Conservation (phyloP, 1,140 invertebrate species). For the Tribolium madens region DNA sequence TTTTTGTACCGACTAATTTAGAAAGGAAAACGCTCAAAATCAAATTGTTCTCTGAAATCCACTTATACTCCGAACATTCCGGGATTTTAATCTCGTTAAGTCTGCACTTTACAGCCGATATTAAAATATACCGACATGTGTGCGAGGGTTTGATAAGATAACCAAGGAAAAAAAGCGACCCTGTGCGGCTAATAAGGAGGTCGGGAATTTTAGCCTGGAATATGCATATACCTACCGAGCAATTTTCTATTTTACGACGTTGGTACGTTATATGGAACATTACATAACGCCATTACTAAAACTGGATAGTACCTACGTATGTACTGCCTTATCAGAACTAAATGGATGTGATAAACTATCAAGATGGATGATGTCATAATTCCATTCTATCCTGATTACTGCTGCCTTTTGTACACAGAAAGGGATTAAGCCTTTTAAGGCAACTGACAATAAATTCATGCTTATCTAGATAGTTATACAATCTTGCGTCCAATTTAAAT, state of each 20-base stretch:
- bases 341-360: conserved; percentile 10
- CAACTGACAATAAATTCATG: neutral
- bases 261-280: neutral
- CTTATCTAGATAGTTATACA: neutral
- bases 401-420: neutral
- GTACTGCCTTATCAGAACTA: neutral
- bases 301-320: neutral
- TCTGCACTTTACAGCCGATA: conserved; percentile 18
- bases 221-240: neutral
- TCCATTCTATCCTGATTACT: conserved; percentile 1
- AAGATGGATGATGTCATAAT: conserved; percentile 13
- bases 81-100: conserved; percentile 43
- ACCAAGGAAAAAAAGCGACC: conserved; percentile 5
- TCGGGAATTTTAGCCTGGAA: neutral
- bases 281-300: neutral
- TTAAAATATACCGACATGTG: conserved; percentile 30
- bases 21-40: conserved; percentile 34
- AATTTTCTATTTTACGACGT: neutral
- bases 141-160: conserved; percentile 18
- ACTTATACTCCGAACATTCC: conserved; percentile 32
- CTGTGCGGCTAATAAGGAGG: neutral
- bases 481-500: neutral
- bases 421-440: neutral
- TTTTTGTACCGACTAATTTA: conserved; percentile 12
- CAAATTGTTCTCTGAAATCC: conserved; percentile 39